Evolutionary conservation across 2,797 vertebrate species (phyloP), one percentile per base, ranked within the genome.

Genomic region (Danio jaintianensis): DNA sequence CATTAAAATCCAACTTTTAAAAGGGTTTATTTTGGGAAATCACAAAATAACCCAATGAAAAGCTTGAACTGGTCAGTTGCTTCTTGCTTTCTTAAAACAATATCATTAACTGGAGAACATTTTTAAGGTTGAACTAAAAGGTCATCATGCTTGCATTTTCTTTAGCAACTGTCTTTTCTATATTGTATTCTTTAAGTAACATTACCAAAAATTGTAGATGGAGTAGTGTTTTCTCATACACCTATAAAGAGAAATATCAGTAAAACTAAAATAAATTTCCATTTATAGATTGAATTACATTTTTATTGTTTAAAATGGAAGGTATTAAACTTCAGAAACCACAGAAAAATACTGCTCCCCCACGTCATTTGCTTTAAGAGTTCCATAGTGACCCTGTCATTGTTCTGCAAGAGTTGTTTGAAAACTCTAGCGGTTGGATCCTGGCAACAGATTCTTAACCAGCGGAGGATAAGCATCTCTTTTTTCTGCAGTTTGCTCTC

Each of bases 381-480:
- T 61, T 77, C 47, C 67, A 45, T 52, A 47, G 77, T 10, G 16
- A 43, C 63, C 59, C 61, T 58, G 4, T 4, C 2, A 58, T 67
- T 52, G 12, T 73, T 82, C 56, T 16, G 18, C 6, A 11, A 56
- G 62, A 47, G 71, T 77, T 70, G 66, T 71, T 63, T 53, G 36
- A 58, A 63, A 72, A 58, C 20, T n/a, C 69, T 22, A 45, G 42
- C 70, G 58, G 29, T 43, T 48, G 70, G 38, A 64, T 71, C 18
- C 63, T 77, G 78, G 77, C 75, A 82, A 67, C 40, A 82, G 70
- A 47, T 73, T 78, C 83, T 61, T 55, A 55, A 78, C 50, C 80
- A 85, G 83, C 81, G 83, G 81, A 72, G 81, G 53, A 62, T 74
- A 66, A 74, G 42, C 77, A 53, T 50, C 77, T 71, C 71, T 59